Evolutionary conservation across 2,888 invertebrate species (phyloP).

Genomic region (Brachypterus glaber): DNA sequence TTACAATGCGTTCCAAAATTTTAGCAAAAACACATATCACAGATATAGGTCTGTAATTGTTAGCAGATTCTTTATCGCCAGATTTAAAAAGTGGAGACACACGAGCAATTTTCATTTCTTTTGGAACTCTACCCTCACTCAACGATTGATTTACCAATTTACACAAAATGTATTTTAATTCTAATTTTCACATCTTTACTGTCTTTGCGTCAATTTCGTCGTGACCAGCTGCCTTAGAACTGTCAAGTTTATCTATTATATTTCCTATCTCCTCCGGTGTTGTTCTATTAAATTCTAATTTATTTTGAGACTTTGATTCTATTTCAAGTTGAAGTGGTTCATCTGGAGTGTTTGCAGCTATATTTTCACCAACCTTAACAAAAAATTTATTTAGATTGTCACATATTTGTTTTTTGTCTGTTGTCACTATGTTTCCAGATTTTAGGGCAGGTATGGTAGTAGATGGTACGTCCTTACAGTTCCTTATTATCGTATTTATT

Average conservation of each 20-base stretch:
- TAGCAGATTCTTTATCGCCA: background rate
- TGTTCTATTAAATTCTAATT: background rate
- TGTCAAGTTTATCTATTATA: background rate
- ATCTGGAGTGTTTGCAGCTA: background rate
- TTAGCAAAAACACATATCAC: background rate
- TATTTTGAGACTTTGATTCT: background rate
- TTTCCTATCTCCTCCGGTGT: background rate
- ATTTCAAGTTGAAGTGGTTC: too few relatives aligned
- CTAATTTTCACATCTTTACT: background rate
- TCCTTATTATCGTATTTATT: background rate
- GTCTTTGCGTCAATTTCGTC: background rate
- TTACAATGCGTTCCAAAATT: background rate
- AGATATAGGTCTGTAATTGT: background rate
- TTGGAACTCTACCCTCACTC: background rate
- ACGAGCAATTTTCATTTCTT: background rate
- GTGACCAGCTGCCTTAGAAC: background rate
- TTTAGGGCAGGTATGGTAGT: background rate
- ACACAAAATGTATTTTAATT: background rate
- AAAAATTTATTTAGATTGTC: background rate
- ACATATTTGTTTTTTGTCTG: background rate
- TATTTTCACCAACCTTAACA: background rate
- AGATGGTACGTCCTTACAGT: background rate
- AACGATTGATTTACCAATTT: background rate
- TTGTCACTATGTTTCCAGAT: background rate
- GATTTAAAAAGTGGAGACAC: background rate